Evolutionary conservation across 2,797 vertebrate species (phyloP).

Genomic region (Lagocephalus sceleratus): DNA sequence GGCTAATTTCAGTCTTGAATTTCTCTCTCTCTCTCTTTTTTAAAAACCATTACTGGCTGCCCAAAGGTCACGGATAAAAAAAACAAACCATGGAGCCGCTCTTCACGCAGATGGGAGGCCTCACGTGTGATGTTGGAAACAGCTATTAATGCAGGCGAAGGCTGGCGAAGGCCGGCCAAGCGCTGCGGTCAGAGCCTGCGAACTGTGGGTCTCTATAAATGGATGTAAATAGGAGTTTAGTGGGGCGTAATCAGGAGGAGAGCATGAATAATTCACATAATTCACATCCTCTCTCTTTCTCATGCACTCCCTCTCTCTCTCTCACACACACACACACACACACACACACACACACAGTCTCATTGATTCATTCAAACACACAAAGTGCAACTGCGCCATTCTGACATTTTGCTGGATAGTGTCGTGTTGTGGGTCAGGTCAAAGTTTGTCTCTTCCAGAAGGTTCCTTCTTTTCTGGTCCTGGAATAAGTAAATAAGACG

Average conservation of each 20-base stretch:
- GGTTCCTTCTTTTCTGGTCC: background rate
- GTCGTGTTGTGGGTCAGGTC: background rate
- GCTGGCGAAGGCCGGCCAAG: slow-evolving; percentile 17
- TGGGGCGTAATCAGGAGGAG: slow-evolving; percentile 54
- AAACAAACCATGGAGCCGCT: background rate
- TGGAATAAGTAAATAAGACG: too few species aligned
- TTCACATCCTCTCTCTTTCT: slow-evolving; percentile 6
- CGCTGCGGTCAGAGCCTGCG: slow-evolving; percentile 47
- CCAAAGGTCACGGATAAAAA: slow-evolving; percentile 5
- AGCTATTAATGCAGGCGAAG: slow-evolving; percentile 33
- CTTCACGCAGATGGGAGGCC: slow-evolving; percentile 18
- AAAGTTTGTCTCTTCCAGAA: background rate
- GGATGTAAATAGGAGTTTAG: slow-evolving; percentile 63
- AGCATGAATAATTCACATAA: slow-evolving; percentile 61
- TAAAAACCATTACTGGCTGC: background rate
- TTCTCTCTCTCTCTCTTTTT: too few species aligned
- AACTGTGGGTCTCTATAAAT: slow-evolving; percentile 45
- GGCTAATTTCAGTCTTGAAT: too few species aligned
- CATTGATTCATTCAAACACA: slow-evolving; percentile 21
- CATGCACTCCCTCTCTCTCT: slow-evolving; percentile 17
- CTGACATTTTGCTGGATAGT: background rate
- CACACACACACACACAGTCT: too few species aligned
- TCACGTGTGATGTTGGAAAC: slow-evolving; percentile 20
- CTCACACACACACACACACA: slow-evolving; percentile 20
- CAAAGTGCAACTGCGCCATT: background rate